A percentile compares a stretch with the other conserved stretches of the same genome.
phyloP scores from a whole-genome alignment of 2,113 vertebrate species.

The Dipodomys spectabilis region DNA sequence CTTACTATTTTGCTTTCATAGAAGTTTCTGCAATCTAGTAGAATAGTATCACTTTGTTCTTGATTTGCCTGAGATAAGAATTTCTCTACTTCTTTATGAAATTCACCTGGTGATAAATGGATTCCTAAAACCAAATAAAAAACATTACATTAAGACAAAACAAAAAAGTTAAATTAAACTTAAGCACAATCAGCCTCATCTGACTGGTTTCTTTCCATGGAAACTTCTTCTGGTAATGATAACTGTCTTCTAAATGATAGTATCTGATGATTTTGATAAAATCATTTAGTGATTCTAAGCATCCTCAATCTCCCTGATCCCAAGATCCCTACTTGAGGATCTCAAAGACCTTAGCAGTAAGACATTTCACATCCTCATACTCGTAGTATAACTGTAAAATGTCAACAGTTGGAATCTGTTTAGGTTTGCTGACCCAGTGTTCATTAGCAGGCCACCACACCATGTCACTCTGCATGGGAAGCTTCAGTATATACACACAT shows the following conservation, averaged over 20 bases:
- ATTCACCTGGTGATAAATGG: conserved; percentile 94
- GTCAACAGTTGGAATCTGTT: not conserved
- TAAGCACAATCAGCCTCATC: not conserved
- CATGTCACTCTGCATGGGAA: not conserved
- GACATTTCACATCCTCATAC: not conserved
- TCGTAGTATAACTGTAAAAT: not conserved
- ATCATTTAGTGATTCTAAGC: not conserved
- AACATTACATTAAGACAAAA: conserved; percentile 48
- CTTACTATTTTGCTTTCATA: conserved; percentile 99
- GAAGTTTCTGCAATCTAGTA: conserved; percentile 98
- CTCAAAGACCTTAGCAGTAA: conserved; percentile 46
- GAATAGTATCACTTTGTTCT: conserved; percentile 89
- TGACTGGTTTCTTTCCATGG: conserved; percentile 9
- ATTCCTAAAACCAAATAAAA: conserved; percentile 87
- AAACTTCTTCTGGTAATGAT: not conserved
- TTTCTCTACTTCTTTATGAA: conserved; percentile 94
- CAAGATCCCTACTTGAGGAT: not conserved
- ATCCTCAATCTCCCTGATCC: not conserved
- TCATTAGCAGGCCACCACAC: not conserved
- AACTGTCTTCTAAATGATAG: not conserved
- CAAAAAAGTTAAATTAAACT: not conserved
- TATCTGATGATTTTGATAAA: not conserved
- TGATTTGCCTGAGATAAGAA: conserved; percentile 87
- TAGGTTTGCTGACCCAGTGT: not conserved
- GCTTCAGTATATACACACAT: not conserved